Conservation (phyloP, 2,888 invertebrate genomes). For the Hemithea aestivaria region DNA sequence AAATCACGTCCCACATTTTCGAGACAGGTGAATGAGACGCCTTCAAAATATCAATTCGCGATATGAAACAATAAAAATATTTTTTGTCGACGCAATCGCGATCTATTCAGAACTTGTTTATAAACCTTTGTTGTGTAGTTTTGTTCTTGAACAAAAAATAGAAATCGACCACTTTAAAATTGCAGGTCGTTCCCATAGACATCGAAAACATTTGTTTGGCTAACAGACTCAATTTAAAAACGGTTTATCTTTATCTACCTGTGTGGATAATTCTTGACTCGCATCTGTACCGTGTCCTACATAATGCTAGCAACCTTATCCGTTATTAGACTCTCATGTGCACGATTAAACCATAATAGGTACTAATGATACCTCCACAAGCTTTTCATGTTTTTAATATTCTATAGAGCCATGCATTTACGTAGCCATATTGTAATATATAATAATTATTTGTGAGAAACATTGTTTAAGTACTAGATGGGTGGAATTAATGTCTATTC, state of each 20-base stretch:
- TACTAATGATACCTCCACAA: constrained; percentile 9
- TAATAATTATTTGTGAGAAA: constrained; percentile 1
- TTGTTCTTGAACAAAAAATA: constrained; percentile 17
- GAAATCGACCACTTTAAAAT: too few relatives aligned
- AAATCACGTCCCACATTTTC: constrained; percentile 23
- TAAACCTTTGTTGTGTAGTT: constrained; percentile 11
- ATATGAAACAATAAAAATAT: constrained; percentile 24
- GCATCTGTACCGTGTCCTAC: constrained; percentile 9
- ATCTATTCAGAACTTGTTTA: constrained; percentile 41
- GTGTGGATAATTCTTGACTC: constrained; percentile 15
- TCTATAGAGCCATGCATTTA: background rate
- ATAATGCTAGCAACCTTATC: constrained; percentile 9
- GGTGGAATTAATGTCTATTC: background rate
- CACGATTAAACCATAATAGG: constrained; percentile 16
- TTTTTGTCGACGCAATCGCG: constrained; percentile 37
- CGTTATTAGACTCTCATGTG: constrained; percentile 1
- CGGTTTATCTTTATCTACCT: too few relatives aligned
- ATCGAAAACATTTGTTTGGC: too few relatives aligned
- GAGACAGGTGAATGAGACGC: constrained; percentile 16
- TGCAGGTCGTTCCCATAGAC: too few relatives aligned
- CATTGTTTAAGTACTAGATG: background rate
- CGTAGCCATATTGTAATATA: background rate
- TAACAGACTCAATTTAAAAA: too few relatives aligned
- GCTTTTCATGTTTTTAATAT: constrained; percentile 7
- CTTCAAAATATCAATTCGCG: constrained; percentile 24